Base-by-base conservation (phyloP, 2,113 vertebrate species). In the Nannobrachium achirus region DNA sequence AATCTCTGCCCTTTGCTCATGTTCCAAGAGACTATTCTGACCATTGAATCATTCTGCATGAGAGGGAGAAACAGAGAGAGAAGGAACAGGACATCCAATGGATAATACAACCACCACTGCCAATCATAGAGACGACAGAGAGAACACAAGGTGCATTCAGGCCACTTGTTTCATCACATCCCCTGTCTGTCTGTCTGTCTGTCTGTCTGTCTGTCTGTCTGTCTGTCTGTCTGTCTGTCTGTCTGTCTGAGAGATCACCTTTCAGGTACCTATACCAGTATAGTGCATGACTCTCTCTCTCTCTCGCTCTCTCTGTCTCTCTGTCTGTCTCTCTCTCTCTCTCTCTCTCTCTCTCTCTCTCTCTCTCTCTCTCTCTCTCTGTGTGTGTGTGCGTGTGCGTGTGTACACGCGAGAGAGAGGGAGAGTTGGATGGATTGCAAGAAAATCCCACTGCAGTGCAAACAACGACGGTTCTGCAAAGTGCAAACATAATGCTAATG, bases 1-100 rank as follows among this genome's bases (percentile, higher is more conserved):
- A 33, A 33, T 10, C 15, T n/a, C 3, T 84, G 84, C 71, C 77
- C 88, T 91, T 89, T 89, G 85, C 6, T 20, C 85, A 63, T 73
- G 51, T 81, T 66, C 66, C 42, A 25, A 1, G 14, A 62, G 71
- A 82, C 20, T 58, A 68, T 73, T 60, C 60, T 84, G 71, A 44
- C 62, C 67, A n/a, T 0, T 41, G 55, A 60, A 71, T 76, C 44
- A 65, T 39, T 7, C 10, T 18, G 51, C 63, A 45, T 6, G 65
- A n/a, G 56, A 33, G 56, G 40, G 58, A 25, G 51, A 51, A n/a
- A 16, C 15, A 63, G 48, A 41, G 40, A 16, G 48, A 72, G 44
- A 62, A n/a, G 41, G 58, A 42, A 39, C 6, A 9, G 15, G 39
- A 33, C 14, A 58, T 45, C n/a, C 7, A 20, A 61, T 50, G 6